Conservation (phyloP, 2,888 invertebrate genomes). For the Drosophila ustulata region DNA sequence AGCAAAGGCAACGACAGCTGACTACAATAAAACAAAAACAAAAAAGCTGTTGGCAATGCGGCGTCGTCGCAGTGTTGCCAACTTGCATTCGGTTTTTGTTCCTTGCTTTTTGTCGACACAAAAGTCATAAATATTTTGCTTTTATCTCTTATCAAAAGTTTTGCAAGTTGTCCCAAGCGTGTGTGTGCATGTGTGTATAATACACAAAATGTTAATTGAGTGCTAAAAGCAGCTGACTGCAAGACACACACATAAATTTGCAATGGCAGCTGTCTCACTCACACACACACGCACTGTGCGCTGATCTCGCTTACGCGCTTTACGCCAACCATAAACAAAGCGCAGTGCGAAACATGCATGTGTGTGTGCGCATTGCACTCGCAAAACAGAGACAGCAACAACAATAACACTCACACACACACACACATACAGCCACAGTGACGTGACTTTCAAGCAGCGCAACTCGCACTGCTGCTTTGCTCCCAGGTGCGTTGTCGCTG, state of each 20-base stretch:
- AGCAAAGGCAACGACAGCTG: slow-evolving; percentile 35
- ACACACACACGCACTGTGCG: slow-evolving; percentile 6
- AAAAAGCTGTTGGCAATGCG: slow-evolving; percentile 24
- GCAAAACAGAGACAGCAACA: slow-evolving; percentile 20
- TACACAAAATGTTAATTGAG: slow-evolving; percentile 48
- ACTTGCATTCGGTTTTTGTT: slow-evolving; percentile 20
- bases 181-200: background rate
- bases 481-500: slow-evolving; percentile 60
- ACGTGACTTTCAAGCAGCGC: slow-evolving; percentile 65
- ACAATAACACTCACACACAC: slow-evolving; percentile 29
- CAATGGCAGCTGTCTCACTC: slow-evolving; percentile 18
- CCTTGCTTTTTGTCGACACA: slow-evolving; percentile 13
- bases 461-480: slow-evolving; percentile 29
- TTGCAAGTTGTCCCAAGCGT: slow-evolving; percentile 28
- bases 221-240: slow-evolving; percentile 53
- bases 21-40: slow-evolving; percentile 4
- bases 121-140: slow-evolving; percentile 6
- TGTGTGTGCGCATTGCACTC: slow-evolving; percentile 60
- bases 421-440: slow-evolving; percentile 30
- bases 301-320: slow-evolving; percentile 24
- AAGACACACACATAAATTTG: slow-evolving; percentile 7
- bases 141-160: slow-evolving; percentile 52
- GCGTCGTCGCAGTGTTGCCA: slow-evolving; percentile 28
- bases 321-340: slow-evolving; percentile 58
- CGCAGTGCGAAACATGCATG: slow-evolving; percentile 35